Evolutionary conservation across 2,797 vertebrate species (phyloP), one percentile per base, ranked within the genome.

Genomic region (Poecilia wingei): DNA sequence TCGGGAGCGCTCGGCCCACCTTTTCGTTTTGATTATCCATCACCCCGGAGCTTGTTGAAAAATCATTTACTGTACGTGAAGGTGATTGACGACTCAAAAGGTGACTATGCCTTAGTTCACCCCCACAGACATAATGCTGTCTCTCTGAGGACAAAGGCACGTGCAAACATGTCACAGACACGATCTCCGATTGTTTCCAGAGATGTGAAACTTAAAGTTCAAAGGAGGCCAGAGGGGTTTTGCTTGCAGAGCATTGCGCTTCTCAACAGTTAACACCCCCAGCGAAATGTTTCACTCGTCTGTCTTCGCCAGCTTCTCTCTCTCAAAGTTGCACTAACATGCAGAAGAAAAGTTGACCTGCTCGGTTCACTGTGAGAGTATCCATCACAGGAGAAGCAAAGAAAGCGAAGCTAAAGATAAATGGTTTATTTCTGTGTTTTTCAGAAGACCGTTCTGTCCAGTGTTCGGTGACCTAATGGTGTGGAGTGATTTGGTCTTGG

Each of bases 81-180:
- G 87, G 85, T 95, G 94, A 95, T 91, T 92, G 94, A 94, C 89
- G 94, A 93, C 87, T 82, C 79, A 81, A 85, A 91, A 87, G 90
- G 70, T 0, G 70, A 85, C 89, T 84, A 84, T 83, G 88, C 81
- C 74, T 93, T 92, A 89, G 83, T 91, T 87, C 87, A 82, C 88
- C 89, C 88, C 83, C 82, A 64, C 86, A 88, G 86, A 93, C 87
- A 83, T 89, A 88, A 88, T 88, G 85, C 86, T 87, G 41, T 41
- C 82, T 86, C 89, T 91, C 84, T 80, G 84, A 89, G 87, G 88
- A 90, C 88, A 82, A 88, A 88, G 57, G 46, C 43, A 69, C 74
- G 61, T 84, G 74, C 78, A 86, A 78, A 87, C 84, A 72, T 84
- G 74, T 46, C 89, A 83, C 79, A 80, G 86, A 82, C 82, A 57